A percentile compares a stretch with the other conserved stretches of the same genome.
Evolutionary conservation across 2,888 invertebrate species (phyloP).

Genomic region (Agapetus fuscipes): DNA sequence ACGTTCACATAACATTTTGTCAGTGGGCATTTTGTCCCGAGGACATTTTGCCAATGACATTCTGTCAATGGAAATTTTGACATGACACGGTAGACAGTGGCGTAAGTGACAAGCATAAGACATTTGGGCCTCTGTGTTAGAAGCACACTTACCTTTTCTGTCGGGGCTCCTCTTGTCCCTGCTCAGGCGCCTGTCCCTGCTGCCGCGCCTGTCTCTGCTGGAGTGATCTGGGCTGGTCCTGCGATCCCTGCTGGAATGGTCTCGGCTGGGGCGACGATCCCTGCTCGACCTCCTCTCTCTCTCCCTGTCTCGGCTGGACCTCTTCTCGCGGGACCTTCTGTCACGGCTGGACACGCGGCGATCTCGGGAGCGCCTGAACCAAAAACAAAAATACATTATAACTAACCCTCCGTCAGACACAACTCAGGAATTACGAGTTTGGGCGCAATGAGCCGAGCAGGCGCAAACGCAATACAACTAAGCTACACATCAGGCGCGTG

Average conservation of each 20-base stretch:
- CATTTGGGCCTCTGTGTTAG: no score
- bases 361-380: constrained; percentile 13
- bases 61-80: no score
- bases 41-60: no score
- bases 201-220: constrained; percentile 38
- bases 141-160: neutral
- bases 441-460: no score
- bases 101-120: no score
- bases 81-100: no score
- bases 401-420: no score
- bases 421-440: no score
- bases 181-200: constrained; percentile 28
- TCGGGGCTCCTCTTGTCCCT: constrained; percentile 25
- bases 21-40: no score
- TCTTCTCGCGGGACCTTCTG: constrained; percentile 40
- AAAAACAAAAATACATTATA: neutral
- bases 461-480: no score
- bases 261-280: constrained; percentile 41
- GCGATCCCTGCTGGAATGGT: constrained; percentile 28
- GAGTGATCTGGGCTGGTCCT: constrained; percentile 27
- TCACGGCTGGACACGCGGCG: constrained; percentile 27
- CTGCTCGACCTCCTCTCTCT: constrained; percentile 28
- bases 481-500: no score
- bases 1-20: no score
- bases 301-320: constrained; percentile 30